Base-by-base conservation (phyloP, 2,888 invertebrate genomes). In the Gibbula magus region DNA sequence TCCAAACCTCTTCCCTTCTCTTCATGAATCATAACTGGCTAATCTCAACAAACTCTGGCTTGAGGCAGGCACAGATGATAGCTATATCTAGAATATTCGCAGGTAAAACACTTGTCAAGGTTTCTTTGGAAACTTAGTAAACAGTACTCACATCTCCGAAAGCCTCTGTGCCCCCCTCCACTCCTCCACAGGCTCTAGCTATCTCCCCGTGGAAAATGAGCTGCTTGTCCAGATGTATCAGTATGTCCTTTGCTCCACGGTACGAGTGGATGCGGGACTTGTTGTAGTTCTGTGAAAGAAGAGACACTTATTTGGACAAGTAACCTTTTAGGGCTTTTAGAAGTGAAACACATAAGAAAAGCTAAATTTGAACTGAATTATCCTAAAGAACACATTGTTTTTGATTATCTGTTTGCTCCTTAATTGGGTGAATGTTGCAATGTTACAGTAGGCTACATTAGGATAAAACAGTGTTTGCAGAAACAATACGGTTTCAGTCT, bases 261-360 rank as follows among this genome's bases (percentile, higher is more conserved):
- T 95, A 95, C 0, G 96, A 96, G 93, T 97, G 96, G 86, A 97
- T 96, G 82, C 97, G 94, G 0, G 97, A 97, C 92, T 97, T 97
- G 92, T 97, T 97, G 92, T 97, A 97, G 92, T 97, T 97, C 97
- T 97, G 93, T 66, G n/a, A 91, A 32, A 53, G 56, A 18, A 79
- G n/a, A 45, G 4, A 54, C 52, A 56, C 25, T 54, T 32, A 67
- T 16, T 56, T 25, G 7, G 25, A 3, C 1, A 56, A 10, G 8
- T 18, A 56, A 20, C n/a, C 25, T 56, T 56, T 54, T 3, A 20
- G 3, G 22, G 8, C 22, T 18, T 25, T 18, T n/a, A 56, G 56
- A 20, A 54, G 8, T 56, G 20, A 8, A 25, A 56, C 20, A 56
- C 7, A 56, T 7, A 20, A 54, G 18, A 22, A 5, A n/a, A n/a